phyloP scores from a whole-genome alignment of 2,113 vertebrate genomes.

The Ellobius talpinus region DNA sequence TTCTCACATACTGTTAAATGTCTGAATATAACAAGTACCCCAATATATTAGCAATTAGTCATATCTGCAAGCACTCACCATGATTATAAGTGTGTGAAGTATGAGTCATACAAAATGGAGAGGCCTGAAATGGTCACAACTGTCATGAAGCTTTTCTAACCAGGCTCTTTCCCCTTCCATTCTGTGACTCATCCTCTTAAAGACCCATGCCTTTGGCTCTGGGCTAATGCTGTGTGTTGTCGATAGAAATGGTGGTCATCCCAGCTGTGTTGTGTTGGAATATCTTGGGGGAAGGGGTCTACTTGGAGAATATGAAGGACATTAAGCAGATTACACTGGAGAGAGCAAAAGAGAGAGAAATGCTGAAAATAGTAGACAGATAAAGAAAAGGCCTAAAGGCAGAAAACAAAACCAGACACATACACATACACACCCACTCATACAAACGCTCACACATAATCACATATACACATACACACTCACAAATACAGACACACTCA shows the following conservation, averaged over 20 bases:
- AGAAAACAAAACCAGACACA: neutral
- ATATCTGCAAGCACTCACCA: neutral
- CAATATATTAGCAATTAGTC: neutral
- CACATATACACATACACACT: too few species aligned
- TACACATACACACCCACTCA: too few species aligned
- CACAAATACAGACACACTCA: too few species aligned
- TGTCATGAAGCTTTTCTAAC: neutral
- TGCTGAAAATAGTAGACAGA: neutral
- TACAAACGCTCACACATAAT: neutral
- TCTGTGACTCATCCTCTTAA: neutral
- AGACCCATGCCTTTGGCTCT: too few species aligned
- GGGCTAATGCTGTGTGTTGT: neutral
- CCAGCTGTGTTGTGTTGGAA: neutral
- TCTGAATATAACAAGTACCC: neutral
- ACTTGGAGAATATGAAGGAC: neutral
- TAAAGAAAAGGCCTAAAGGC: neutral
- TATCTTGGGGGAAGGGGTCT: neutral
- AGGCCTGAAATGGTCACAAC: neutral
- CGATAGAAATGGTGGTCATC: neutral
- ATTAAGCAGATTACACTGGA: neutral
- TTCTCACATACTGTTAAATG: neutral
- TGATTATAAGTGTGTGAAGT: neutral
- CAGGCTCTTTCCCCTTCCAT: neutral
- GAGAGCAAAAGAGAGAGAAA: neutral
- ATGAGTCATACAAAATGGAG: neutral